These are phyloP conservation scores for Tokudaia tokunoshimensis DNA, from an alignment of 2,797 vertebrate genomes.

Conservation along the genomic window DNA sequence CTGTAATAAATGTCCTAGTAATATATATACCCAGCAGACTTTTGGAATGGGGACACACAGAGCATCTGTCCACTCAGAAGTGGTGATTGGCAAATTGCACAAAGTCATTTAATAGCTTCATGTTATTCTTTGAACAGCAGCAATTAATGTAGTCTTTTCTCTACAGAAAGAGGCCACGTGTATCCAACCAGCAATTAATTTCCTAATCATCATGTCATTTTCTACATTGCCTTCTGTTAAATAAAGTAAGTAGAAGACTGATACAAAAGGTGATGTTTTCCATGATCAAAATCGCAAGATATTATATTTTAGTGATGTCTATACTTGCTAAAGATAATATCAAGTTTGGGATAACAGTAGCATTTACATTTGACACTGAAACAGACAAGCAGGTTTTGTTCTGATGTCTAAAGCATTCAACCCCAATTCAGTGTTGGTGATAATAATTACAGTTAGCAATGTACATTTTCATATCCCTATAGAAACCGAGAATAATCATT, in stretches of 20 bases:
- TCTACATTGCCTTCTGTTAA: slow-evolving; percentile 31
- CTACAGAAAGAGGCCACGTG: neutral
- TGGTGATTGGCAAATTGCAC: slow-evolving; percentile 23
- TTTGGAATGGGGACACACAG: neutral
- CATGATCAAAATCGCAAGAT: neutral
- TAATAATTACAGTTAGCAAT: slow-evolving; percentile 62
- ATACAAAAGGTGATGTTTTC: neutral
- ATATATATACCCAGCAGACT: neutral
- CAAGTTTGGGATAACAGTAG: neutral
- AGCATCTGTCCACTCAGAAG: neutral
- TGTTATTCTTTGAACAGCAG: neutral
- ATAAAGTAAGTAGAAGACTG: neutral
- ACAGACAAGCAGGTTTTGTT: neutral
- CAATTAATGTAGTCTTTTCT: slow-evolving; percentile 57
- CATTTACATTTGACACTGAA: slow-evolving; percentile 52
- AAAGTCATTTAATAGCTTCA: slow-evolving; percentile 52
- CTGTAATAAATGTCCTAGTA: slow-evolving; percentile 29
- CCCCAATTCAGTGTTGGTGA: neutral
- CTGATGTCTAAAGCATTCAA: neutral
- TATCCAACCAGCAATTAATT: slow-evolving; percentile 51
- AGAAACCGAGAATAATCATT: slow-evolving; percentile 77
- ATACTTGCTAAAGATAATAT: slow-evolving; percentile 3
- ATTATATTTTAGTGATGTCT: neutral
- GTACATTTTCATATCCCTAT: slow-evolving; percentile 61
- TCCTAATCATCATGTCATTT: slow-evolving; percentile 69